These are phyloP conservation scores for Eupeodes corollae DNA, from an alignment of 1,140 invertebrate genomes.

Conservation along the genomic window DNA sequence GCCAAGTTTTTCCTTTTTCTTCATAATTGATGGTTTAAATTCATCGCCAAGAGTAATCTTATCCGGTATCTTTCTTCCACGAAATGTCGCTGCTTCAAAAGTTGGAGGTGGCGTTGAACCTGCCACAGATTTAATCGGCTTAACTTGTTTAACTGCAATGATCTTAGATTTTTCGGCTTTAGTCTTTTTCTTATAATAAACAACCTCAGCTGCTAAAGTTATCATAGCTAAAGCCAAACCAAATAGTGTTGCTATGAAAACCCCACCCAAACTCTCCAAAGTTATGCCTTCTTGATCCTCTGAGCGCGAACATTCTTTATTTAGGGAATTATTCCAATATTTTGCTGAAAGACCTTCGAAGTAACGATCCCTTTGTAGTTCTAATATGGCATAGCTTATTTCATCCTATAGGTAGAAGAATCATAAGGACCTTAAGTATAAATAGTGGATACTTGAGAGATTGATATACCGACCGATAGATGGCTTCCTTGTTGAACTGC, in stretches of 20 bases:
- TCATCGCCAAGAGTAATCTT: too few species aligned
- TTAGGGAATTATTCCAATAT: conserved; percentile 70
- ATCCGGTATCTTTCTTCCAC: conserved; percentile 14
- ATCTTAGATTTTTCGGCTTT: conserved; percentile 1
- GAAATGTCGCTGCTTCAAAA: conserved; percentile 21
- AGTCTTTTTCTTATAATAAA: conserved; percentile 55
- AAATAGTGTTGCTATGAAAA: conserved; percentile 79
- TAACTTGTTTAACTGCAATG: conserved; percentile 15
- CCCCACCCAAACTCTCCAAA: conserved; percentile 75
- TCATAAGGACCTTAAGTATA: too few species aligned
- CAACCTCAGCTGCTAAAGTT: conserved; percentile 64
- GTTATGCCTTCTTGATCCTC: conserved; percentile 81
- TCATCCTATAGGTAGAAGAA: conserved; percentile 52
- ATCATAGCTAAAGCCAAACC: conserved; percentile 71
- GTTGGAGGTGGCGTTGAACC: conserved; percentile 19
- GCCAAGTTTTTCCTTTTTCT: too few species aligned
- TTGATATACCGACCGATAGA: conserved; percentile 19
- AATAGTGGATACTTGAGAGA: neutral
- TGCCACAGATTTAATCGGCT: conserved; percentile 5
- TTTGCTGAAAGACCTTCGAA: conserved; percentile 64
- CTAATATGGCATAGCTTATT: conserved; percentile 64
- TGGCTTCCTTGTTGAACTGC: conserved; percentile 78
- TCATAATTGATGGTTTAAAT: too few species aligned
- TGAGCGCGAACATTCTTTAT: conserved; percentile 53
- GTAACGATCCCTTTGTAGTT: conserved; percentile 73